Base-by-base conservation (phyloP, 2,797 vertebrate genomes). In the Sparus aurata region DNA sequence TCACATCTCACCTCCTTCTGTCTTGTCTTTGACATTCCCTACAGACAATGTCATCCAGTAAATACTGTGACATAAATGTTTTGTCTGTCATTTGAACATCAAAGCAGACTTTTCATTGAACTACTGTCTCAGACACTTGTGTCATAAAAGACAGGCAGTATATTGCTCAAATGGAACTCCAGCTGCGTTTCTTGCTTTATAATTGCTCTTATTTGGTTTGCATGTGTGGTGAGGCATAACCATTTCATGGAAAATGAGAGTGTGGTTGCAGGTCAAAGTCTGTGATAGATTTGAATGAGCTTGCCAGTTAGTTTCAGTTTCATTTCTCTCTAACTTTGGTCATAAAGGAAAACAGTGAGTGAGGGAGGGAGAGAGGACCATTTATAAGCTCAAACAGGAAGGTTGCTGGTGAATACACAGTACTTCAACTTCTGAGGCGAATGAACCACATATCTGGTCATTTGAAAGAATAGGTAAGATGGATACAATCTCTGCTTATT, bases 281-380 rank as follows among this genome's bases (percentile, higher is more conserved):
- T 47, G 65, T 17, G 2, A 38, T 22, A 23, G 34, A 20, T 1
- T 13, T 50, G 30, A 30, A 52, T 52, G 7, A 61, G 30, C 20
- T 4, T n/a, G 27, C 12, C 3, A 4, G 49, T 69, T 9, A 54
- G 77, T 91, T 92, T 93, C 87, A 72, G 62, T 93, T 93, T 92
- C 79, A 0, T 89, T 93, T 93, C 89, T 89, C 38, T 30, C 1
- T 18, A 1, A 1, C 1, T 79, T 60, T 10, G 25, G 75, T 50
- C 11, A 60, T 60, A 84, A 69, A 25, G 65, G 76, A 81, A 82
- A 59, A 20, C 27, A 69, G 46, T 1, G 30, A 54, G 15, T 7
- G 18, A 27, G 18, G 4, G 12, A 53, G 4, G 53, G 70, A 27
- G 61, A 43, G 46, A 17, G 45, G 15, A 30, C 20, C 11, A 16